These are phyloP conservation scores for Diplogasteroides magnus DNA, from an alignment of 1,140 invertebrate genomes.

Conservation along the genomic window DNA sequence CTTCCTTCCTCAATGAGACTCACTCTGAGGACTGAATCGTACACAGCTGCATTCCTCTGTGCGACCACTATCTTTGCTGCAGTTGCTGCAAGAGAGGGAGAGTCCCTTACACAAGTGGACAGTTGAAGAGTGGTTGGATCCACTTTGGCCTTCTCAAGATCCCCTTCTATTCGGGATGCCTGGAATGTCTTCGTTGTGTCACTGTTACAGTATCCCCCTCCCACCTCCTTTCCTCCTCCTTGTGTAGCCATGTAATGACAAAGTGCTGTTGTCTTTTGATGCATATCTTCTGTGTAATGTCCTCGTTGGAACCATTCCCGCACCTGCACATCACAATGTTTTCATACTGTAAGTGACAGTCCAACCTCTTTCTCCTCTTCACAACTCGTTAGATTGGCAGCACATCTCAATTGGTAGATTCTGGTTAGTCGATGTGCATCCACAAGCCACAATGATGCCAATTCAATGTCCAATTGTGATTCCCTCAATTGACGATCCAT, in stretches of 20 bases:
- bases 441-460: conserved; percentile 52
- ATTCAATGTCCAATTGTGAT: conserved; percentile 38
- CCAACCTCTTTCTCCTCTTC: conserved; percentile 41
- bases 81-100: conserved; percentile 33
- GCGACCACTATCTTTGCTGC: conserved; percentile 42
- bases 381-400: conserved; percentile 44
- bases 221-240: conserved; percentile 26
- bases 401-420: conserved; percentile 50
- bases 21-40: conserved; percentile 44
- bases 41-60: conserved; percentile 49
- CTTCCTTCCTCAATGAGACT: conserved; percentile 20
- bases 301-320: conserved; percentile 41
- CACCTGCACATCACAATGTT: conserved; percentile 26
- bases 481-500: conserved; percentile 40
- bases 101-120: conserved; percentile 48
- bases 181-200: background rate
- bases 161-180: background rate
- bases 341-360: conserved; percentile 15
- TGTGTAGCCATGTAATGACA: conserved; percentile 51
- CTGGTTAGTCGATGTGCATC: conserved; percentile 39
- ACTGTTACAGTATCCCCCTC: conserved; percentile 3
- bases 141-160: background rate
- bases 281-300: conserved; percentile 44
- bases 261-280: conserved; percentile 52
- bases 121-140: conserved; percentile 40